These are phyloP conservation scores for Callopanchax toddi DNA, from an alignment of 2,113 vertebrate genomes.

Conservation along the genomic window DNA sequence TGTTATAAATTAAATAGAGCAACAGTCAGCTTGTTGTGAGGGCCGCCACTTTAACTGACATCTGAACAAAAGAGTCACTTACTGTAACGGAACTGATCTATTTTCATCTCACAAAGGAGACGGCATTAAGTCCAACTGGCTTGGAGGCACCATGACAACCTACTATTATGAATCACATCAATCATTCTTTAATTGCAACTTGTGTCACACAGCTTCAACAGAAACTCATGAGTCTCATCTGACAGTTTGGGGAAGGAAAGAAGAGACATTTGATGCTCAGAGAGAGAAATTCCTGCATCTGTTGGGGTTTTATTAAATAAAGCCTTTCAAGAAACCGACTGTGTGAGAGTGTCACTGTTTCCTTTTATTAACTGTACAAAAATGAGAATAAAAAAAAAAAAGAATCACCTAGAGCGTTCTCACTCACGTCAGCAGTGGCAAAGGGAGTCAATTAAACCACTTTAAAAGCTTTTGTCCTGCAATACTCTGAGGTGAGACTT, in stretches of 20 bases:
- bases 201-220: not conserved
- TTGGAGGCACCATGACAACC: slow-evolving; percentile 8
- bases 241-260: not conserved
- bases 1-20: slow-evolving; percentile 3
- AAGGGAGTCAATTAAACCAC: not conserved
- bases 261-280: slow-evolving; percentile 5
- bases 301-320: slow-evolving; percentile 15
- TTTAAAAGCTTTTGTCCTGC: not conserved
- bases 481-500: not conserved
- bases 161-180: slow-evolving; percentile 1
- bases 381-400: not conserved
- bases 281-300: slow-evolving; percentile 6
- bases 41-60: slow-evolving; percentile 10
- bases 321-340: not conserved
- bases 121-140: not conserved
- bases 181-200: slow-evolving; percentile 3
- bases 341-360: slow-evolving; percentile 16
- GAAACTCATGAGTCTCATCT: slow-evolving; percentile 17
- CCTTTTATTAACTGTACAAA: not conserved
- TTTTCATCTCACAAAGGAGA: slow-evolving; percentile 12
- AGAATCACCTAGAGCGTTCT: not conserved
- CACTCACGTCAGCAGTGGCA: not conserved
- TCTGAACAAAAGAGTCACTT: slow-evolving; percentile 18
- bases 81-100: slow-evolving; percentile 12
- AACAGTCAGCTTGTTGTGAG: slow-evolving; percentile 7